Evolutionary conservation across 2,113 vertebrate genomes (phyloP).

Genomic region (Sylvietta virens): DNA sequence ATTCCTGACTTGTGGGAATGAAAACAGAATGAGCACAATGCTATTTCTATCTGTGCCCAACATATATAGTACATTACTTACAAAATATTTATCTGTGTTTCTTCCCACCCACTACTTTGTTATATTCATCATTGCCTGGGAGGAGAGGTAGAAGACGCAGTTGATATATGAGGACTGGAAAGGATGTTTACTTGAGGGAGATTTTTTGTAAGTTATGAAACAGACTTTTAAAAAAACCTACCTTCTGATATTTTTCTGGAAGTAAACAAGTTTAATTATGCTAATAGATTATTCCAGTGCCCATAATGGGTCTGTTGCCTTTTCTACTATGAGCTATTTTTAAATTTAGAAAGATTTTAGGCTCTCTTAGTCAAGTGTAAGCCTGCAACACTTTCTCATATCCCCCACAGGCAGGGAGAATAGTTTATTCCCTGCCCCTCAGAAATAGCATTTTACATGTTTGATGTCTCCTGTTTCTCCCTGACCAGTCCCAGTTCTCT

Average conservation of each 20-base stretch:
- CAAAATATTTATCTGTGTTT: slow-evolving; percentile 50
- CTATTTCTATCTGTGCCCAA: slow-evolving; percentile 1
- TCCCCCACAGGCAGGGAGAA: background rate
- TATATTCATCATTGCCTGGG: background rate
- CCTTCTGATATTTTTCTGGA: background rate
- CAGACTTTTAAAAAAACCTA: background rate
- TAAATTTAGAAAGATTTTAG: background rate
- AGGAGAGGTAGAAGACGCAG: background rate
- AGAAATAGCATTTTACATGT: background rate
- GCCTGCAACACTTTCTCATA: background rate
- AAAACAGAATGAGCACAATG: slow-evolving; percentile 1
- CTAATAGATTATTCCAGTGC: background rate
- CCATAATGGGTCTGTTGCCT: background rate
- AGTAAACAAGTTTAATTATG: slow-evolving; percentile 7
- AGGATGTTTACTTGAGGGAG: slow-evolving; percentile 10
- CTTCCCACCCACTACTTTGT: slow-evolving; percentile 28
- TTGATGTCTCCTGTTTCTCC: background rate
- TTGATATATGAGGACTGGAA: background rate
- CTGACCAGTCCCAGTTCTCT: background rate
- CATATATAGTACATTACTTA: background rate
- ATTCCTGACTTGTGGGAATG: slow-evolving; percentile 9
- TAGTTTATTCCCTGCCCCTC: background rate
- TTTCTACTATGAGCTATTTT: background rate
- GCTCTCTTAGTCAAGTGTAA: background rate
- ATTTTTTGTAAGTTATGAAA: background rate